phyloP scores from a whole-genome alignment of 2,113 vertebrate species.

The Elephas maximus region DNA sequence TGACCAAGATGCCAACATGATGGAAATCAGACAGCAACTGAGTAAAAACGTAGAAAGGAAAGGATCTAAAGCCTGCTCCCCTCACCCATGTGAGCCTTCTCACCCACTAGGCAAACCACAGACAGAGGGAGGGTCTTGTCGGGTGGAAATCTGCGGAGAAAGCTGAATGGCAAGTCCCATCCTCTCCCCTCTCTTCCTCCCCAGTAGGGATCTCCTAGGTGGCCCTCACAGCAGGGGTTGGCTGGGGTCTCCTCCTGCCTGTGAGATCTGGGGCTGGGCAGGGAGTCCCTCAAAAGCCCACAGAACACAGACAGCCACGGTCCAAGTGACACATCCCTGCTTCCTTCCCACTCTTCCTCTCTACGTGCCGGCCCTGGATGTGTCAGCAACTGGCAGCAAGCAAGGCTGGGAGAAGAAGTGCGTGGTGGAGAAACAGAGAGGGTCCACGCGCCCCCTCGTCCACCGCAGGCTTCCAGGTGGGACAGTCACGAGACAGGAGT shows the following conservation, averaged over 20 bases:
- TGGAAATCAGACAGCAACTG: not conserved
- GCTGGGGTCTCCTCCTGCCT: no score
- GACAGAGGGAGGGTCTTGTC: not conserved
- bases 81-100: not conserved
- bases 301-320: not conserved
- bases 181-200: no score
- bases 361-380: not conserved
- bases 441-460: not conserved
- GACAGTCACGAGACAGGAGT: not conserved
- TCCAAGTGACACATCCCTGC: not conserved
- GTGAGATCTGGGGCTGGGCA: not conserved
- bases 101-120: not conserved
- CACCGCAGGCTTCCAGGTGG: accelerated
- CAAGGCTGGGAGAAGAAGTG: not conserved
- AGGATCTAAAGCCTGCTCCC: not conserved
- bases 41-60: not conserved
- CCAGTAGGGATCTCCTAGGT: not conserved
- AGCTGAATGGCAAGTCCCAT: not conserved
- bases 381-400: not conserved
- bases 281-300: not conserved
- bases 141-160: not conserved
- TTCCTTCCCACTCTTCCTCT: not conserved
- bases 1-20: not conserved
- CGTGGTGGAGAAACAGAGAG: not conserved
- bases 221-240: not conserved